A percentile compares a stretch with the other conserved stretches of the same genome.
Conservation (phyloP, 2,888 invertebrate genomes). For the Automeris io region DNA sequence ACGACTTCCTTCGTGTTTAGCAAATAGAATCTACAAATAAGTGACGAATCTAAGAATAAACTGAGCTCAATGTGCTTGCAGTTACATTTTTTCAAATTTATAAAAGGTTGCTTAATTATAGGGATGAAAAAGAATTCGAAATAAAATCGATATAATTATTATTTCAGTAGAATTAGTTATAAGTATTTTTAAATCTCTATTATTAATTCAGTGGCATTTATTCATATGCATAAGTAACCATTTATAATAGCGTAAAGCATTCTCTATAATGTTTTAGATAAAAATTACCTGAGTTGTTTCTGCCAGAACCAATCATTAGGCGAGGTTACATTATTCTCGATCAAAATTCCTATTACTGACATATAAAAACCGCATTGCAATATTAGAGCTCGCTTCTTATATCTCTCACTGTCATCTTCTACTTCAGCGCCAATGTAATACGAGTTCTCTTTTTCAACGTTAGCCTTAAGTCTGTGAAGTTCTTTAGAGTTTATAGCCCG, state of each 20-base stretch:
- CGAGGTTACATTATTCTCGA: constrained; percentile 81
- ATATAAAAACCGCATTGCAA: constrained; percentile 96
- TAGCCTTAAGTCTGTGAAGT: constrained; percentile 71
- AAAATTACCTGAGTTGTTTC: constrained; percentile 87
- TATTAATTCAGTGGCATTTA: too few relatives aligned
- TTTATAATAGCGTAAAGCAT: too few relatives aligned
- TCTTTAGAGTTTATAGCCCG: constrained; percentile 83
- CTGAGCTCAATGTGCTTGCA: not conserved
- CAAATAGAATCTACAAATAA: constrained; percentile 81
- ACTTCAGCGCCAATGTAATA: constrained; percentile 70
- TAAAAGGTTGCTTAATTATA: too few relatives aligned
- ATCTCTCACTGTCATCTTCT: constrained; percentile 80
- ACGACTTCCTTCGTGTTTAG: constrained; percentile 78
- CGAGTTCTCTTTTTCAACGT: constrained; percentile 68
- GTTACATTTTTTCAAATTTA: too few relatives aligned
- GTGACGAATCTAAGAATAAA: constrained; percentile 8
- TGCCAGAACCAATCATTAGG: constrained; percentile 94
- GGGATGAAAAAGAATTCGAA: too few relatives aligned
- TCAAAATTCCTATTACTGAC: constrained; percentile 86
- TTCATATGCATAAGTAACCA: too few relatives aligned
- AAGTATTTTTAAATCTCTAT: too few relatives aligned
- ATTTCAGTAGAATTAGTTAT: too few relatives aligned
- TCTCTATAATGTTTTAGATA: too few relatives aligned
- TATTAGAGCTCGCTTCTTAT: constrained; percentile 94
- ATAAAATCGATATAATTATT: too few relatives aligned